Base-by-base conservation (phyloP, 2,888 invertebrate species). In the Caenorhabditis zanzibari region DNA sequence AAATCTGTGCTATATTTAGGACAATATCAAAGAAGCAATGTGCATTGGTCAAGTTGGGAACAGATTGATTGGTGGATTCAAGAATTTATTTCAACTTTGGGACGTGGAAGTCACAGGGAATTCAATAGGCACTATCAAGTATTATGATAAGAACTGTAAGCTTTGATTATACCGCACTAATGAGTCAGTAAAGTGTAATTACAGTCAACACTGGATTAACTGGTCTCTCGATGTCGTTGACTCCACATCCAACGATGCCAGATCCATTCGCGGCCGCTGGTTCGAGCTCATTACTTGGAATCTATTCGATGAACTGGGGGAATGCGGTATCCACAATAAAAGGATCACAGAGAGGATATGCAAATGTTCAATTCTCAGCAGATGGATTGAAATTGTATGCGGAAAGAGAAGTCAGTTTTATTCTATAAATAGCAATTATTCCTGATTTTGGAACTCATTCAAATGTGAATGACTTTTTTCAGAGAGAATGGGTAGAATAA, bases 71-170 rank as follows among this genome's bases (percentile, higher is more conserved):
- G 80, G 80, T 0, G 80, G 72, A 26, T 84, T 56, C 54, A 69
- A 58, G 35, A 72, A 72, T 10, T n/a, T 75, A 24, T 72, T 80
- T 41, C 76, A 84, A 63, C 4, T 84, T 1, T 84, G 83, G 83
- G 72, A 80, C 56, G 26, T 80, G 9, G 66, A 59, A 10, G 10
- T n/a, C 7, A 44, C 61, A 1, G 83, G 83, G 14, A n/a, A 52
- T 1, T 59, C 80, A 0, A 14, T 47, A 12, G 44, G 35, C 0
- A 59, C 22, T 3, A 38, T 80, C 10, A 66, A 54, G 2, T 72
- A 14, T 7, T 61, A 38, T 24, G 76, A 80, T 44, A 71, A 59
- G 5, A 24, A 28, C 41, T 75, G 83, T 84, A n/a, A 38, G 38
- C n/a, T n/a, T n/a, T n/a, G n/a, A n/a, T n/a, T n/a, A n/a, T n/a